A percentile compares a stretch with the other conserved stretches of the same genome.
These are phyloP conservation scores for Rhynchophorus ferrugineus DNA, from an alignment of 1,140 invertebrate species.

Conservation along the genomic window DNA sequence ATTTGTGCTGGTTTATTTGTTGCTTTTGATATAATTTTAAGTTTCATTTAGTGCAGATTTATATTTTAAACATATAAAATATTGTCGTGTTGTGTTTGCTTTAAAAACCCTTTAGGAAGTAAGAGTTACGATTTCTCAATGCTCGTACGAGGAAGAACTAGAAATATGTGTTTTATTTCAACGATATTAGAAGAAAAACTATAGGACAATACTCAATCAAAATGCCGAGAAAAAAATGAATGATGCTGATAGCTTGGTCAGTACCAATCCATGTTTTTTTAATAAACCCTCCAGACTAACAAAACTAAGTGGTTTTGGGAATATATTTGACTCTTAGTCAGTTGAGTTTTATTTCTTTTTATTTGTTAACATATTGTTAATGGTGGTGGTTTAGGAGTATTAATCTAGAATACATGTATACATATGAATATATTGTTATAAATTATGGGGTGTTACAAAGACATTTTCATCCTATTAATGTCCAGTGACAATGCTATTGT, in stretches of 20 bases:
- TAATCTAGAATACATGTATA: not conserved
- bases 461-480: too few species aligned
- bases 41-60: too few species aligned
- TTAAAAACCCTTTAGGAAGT: conserved; percentile 2
- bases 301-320: not conserved
- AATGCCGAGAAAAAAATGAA: conserved; percentile 44
- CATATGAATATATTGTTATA: too few species aligned
- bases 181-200: conserved; percentile 12
- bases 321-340: not conserved
- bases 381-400: not conserved
- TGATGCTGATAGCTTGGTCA: conserved; percentile 46
- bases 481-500: too few species aligned
- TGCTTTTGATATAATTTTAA: too few species aligned
- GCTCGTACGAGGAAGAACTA: not conserved
- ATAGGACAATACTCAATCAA: conserved; percentile 23
- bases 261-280: conserved; percentile 25
- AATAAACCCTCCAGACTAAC: not conserved
- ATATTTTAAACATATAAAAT: not conserved
- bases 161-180: not conserved
- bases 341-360: too few species aligned
- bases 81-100: not conserved
- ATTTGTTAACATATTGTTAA: too few species aligned
- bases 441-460: too few species aligned
- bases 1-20: not conserved
- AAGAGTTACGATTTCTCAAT: conserved; percentile 10